Evolutionary conservation across 2,888 invertebrate genomes (phyloP).

Genomic region (Gnatocerus cornutus): DNA sequence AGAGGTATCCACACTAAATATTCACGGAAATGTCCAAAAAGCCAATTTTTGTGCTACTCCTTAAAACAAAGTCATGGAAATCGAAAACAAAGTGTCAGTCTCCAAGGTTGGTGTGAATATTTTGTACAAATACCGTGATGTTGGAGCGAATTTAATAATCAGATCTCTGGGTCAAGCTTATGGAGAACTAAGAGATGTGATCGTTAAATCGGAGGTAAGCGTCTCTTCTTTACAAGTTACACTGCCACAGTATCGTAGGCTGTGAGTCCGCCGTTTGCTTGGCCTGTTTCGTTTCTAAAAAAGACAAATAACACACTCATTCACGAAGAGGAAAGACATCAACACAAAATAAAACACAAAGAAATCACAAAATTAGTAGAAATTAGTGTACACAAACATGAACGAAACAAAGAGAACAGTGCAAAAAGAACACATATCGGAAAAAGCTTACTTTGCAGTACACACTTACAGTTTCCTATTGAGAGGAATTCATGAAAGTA

Average conservation of each 20-base stretch:
- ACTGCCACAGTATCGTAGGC: conserved; percentile 99
- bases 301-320: conserved; percentile 53
- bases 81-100: conserved; percentile 59
- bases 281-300: conserved; percentile 92
- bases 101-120: conserved; percentile 61
- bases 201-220: conserved; percentile 34
- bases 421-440: conserved; percentile 52
- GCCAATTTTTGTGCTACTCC: conserved; percentile 51
- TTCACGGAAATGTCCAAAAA: conserved; percentile 51
- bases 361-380: conserved; percentile 44
- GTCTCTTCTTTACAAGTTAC: conserved; percentile 85
- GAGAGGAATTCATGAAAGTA: conserved; percentile 73
- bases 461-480: conserved; percentile 86
- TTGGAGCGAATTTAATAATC: conserved; percentile 33
- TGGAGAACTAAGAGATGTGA: conserved; percentile 34
- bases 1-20: conserved; percentile 57
- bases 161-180: conserved; percentile 25
- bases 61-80: conserved; percentile 48
- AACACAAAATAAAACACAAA: conserved; percentile 5
- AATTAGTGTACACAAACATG: conserved; percentile 56
- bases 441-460: conserved; percentile 54
- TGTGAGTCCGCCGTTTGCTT: conserved; percentile 93
- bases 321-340: conserved; percentile 12
- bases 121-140: conserved; percentile 56
- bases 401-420: conserved; percentile 55